phyloP scores from a whole-genome alignment of 2,888 invertebrate genomes.

The Subacronicta megacephala region DNA sequence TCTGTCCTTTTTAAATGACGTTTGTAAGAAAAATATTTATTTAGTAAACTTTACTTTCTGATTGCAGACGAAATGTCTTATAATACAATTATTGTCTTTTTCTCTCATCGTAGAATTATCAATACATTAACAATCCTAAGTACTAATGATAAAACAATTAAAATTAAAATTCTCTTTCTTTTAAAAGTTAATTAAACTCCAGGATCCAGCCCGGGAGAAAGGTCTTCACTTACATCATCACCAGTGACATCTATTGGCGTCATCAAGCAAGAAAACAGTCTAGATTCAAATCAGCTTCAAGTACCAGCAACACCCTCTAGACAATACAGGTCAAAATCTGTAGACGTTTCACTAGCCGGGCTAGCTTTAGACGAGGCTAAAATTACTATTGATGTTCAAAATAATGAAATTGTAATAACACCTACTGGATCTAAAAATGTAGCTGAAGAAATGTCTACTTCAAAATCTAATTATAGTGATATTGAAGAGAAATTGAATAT shows the following conservation, averaged over 20 bases:
- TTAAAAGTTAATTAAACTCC: constrained; percentile 67
- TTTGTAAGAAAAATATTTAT: too few relatives aligned
- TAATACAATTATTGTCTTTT: too few relatives aligned
- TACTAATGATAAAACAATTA: constrained; percentile 30
- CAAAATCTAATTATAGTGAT: constrained; percentile 68
- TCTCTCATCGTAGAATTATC: not conserved
- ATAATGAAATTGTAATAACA: constrained; percentile 83
- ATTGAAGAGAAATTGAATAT: constrained; percentile 78
- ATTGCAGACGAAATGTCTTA: too few relatives aligned
- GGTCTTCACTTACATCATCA: constrained; percentile 80
- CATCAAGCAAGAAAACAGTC: constrained; percentile 70
- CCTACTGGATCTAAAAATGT: constrained; percentile 77
- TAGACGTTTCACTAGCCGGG: constrained; percentile 84
- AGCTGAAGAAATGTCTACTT: constrained; percentile 55
- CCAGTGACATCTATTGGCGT: constrained; percentile 76
- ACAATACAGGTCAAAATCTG: constrained; percentile 88
- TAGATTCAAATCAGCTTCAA: constrained; percentile 77
- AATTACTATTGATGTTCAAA: constrained; percentile 81
- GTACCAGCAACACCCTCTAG: constrained; percentile 78
- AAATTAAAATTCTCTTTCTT: constrained; percentile 52
- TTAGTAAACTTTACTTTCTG: too few relatives aligned
- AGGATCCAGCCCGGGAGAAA: constrained; percentile 86
- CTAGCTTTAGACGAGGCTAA: constrained; percentile 79
- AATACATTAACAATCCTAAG: not conserved
- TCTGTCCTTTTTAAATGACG: too few relatives aligned